Evolutionary conservation across 2,888 invertebrate species (phyloP), one percentile per base, ranked within the genome.

Genomic region (Homarus gammarus): DNA sequence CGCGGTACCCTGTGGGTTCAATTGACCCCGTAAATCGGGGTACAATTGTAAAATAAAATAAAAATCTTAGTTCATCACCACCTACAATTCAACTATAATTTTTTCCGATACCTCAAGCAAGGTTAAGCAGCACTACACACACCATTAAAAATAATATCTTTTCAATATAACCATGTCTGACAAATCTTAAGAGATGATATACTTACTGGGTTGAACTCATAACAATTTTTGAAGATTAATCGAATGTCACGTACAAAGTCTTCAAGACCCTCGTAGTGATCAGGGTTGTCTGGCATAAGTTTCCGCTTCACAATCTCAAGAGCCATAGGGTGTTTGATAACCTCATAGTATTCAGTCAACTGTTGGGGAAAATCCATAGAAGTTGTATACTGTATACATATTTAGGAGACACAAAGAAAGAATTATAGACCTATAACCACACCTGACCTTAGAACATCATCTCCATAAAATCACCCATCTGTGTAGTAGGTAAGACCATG

Each of bases 201-300:
- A 95, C 95, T 95, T 94, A 98, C 98, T 93, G 96, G 95, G 95
- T 98, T 97, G 94, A 96, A 98, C 33, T 95, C 95, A 93, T 96
- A 97, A 68, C 98, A 98, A 95, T 98, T 98, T 94, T 96, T 96
- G 95, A 98, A 98, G 94, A 98, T 96, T 93, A 97, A 95, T 89
- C 97, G 95, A 92, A 97, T 96, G 94, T 98, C 98, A 87, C 95
- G 94, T 89, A 98, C 95, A 94, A 98, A 96, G 92, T 96, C 93
- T 51, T 96, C 95, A 87, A 97, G 95, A 93, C 95, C 95, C 93
- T 95, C 95, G 94, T 98, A 98, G 93, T 96, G 96, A 93, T 95
- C 95, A 83, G 95, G 95, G 93, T 96, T 95, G 92, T 95, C 95
- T 93, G 96, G 96, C 94, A 97, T 96, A 93, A 98, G 95, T 94